phyloP scores from a whole-genome alignment of 2,797 vertebrate species.

The Ceyx erithaca region DNA sequence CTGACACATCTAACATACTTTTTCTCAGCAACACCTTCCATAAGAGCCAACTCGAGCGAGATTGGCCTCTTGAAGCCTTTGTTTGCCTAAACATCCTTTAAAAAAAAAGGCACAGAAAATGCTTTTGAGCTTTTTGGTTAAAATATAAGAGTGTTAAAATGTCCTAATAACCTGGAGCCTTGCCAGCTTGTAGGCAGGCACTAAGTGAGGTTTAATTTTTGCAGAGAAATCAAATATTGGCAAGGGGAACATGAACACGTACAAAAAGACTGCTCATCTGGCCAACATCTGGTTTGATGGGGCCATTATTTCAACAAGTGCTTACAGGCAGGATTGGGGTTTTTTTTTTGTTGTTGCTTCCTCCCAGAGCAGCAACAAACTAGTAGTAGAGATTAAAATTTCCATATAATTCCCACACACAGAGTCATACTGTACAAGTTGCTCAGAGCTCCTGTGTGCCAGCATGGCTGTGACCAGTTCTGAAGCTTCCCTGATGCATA shows the following conservation, averaged over 20 bases:
- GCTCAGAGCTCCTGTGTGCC: background rate
- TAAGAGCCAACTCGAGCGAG: background rate
- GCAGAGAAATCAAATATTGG: slow-evolving; percentile 53
- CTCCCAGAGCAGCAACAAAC: slow-evolving; percentile 61
- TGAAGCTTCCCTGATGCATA: no score
- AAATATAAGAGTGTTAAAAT: slow-evolving; percentile 19
- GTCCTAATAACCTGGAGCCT: slow-evolving; percentile 10
- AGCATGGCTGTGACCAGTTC: no score
- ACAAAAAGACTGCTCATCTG: slow-evolving; percentile 55
- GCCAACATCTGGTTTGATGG: slow-evolving; percentile 63
- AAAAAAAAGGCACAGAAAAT: background rate
- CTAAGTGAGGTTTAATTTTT: slow-evolving; percentile 52
- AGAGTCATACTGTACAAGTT: background rate
- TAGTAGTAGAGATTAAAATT: slow-evolving; percentile 40
- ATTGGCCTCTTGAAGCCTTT: background rate
- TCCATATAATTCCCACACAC: slow-evolving; percentile 9
- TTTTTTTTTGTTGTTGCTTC: slow-evolving; percentile 42
- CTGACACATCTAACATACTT: background rate
- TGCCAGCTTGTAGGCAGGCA: slow-evolving; percentile 4
- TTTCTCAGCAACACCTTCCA: background rate
- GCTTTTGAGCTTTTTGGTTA: background rate
- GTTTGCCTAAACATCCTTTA: background rate
- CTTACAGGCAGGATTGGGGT: background rate
- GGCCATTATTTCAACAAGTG: slow-evolving; percentile 63
- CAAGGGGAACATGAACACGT: slow-evolving; percentile 25